A percentile compares a stretch with the other conserved stretches of the same genome.
Evolutionary conservation across 2,113 vertebrate species (phyloP).

Genomic region (Gallinago undulata): DNA sequence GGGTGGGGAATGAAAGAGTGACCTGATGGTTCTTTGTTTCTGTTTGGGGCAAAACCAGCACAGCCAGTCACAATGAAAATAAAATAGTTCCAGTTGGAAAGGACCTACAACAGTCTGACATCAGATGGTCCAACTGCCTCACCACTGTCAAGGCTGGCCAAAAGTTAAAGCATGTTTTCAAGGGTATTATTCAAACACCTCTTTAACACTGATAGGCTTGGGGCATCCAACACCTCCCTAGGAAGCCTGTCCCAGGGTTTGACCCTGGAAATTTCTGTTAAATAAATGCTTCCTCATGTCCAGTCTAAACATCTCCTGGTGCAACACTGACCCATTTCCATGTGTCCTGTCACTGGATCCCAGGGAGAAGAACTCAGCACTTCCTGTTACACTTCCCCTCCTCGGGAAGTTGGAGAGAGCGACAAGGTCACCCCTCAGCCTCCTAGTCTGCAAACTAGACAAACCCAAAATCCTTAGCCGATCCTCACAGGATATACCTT

Average conservation of each 20-base stretch:
- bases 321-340: background rate
- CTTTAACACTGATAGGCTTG: background rate
- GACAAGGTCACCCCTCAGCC: background rate
- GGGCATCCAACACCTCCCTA: background rate
- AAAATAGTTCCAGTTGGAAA: background rate
- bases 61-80: background rate
- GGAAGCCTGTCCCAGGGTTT: background rate
- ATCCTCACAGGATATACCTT: background rate
- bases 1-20: background rate
- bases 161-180: background rate
- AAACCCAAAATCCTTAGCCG: background rate
- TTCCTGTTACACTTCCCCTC: background rate
- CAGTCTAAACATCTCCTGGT: background rate
- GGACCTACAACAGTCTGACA: accelerated
- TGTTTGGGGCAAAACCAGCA: background rate
- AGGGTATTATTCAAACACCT: background rate
- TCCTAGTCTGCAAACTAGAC: background rate
- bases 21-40: background rate
- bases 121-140: background rate
- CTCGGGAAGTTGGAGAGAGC: background rate
- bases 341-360: background rate
- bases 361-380: background rate
- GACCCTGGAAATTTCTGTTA: background rate
- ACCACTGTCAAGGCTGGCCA: background rate
- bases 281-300: background rate